Evolutionary conservation across 2,888 invertebrate genomes (phyloP).

Genomic region (Acleris laterana): DNA sequence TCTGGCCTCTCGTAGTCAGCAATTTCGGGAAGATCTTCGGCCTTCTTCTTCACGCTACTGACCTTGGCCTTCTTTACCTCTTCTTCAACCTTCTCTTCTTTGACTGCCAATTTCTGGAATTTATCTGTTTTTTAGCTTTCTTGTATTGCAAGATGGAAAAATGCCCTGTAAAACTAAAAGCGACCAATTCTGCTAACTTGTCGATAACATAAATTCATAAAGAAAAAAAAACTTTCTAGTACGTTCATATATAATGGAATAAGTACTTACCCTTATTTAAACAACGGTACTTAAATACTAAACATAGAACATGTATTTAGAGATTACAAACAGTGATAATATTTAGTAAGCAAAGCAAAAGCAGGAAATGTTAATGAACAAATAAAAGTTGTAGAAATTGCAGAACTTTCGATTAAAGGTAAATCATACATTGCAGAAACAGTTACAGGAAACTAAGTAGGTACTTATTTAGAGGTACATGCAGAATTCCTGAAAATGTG

Average conservation of each 20-base stretch:
- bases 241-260: neutral
- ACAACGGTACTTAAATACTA: slow-evolving; percentile 1
- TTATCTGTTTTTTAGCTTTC: slow-evolving; percentile 8
- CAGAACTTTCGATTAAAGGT: slow-evolving; percentile 30
- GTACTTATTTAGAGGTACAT: slow-evolving; percentile 16
- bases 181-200: too few relatives aligned
- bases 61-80: slow-evolving; percentile 79
- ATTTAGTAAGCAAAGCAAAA: slow-evolving; percentile 62
- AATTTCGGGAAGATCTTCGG: slow-evolving; percentile 85
- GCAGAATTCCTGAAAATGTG: slow-evolving; percentile 34
- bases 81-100: slow-evolving; percentile 76
- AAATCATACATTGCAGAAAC: slow-evolving; percentile 8
- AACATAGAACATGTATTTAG: slow-evolving; percentile 14
- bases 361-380: slow-evolving; percentile 59
- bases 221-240: too few relatives aligned
- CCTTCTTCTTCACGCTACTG: slow-evolving; percentile 79
- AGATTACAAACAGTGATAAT: slow-evolving; percentile 10
- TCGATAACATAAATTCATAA: too few relatives aligned
- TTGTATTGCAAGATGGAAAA: neutral
- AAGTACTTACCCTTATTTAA: slow-evolving; percentile 11
- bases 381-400: slow-evolving; percentile 14
- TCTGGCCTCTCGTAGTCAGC: slow-evolving; percentile 91
- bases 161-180: neutral
- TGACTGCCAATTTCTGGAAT: slow-evolving; percentile 77
- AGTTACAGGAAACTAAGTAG: slow-evolving; percentile 5